Evolutionary conservation across 2,888 invertebrate genomes (phyloP).

Genomic region (Slavum lentiscoides): DNA sequence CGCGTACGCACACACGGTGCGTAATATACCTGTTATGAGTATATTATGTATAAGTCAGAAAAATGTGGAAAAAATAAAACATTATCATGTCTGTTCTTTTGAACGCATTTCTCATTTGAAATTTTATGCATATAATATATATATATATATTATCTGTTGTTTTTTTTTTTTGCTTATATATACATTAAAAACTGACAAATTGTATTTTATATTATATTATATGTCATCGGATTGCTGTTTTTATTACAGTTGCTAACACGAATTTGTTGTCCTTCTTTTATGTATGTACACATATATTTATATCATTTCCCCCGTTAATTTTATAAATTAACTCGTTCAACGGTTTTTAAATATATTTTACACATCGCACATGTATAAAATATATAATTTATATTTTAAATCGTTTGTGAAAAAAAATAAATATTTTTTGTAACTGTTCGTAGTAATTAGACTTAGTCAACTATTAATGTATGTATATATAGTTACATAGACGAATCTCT

Average conservation of each 20-base stretch:
- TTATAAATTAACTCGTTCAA: too few relatives aligned
- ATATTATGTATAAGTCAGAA: not conserved
- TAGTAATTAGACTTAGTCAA: too few relatives aligned
- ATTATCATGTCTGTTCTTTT: not conserved
- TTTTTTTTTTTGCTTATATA: not conserved
- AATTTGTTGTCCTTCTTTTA: not conserved
- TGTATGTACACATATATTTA: too few relatives aligned
- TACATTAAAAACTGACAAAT: not conserved
- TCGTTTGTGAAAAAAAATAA: too few relatives aligned
- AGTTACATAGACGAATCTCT: too few relatives aligned
- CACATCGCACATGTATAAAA: too few relatives aligned
- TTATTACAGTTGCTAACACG: not conserved
- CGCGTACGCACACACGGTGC: not conserved
- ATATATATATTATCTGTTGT: not conserved
- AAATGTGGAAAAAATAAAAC: slow-evolving; percentile 11
- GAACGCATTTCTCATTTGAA: not conserved
- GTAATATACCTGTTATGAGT: not conserved
- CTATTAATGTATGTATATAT: too few relatives aligned
- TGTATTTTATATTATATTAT: not conserved
- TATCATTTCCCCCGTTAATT: too few relatives aligned
- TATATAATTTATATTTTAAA: too few relatives aligned
- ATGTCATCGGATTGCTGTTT: not conserved
- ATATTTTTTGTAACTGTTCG: too few relatives aligned
- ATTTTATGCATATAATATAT: not conserved
- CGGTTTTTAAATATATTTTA: too few relatives aligned